A percentile compares a stretch with the other conserved stretches of the same genome.
phyloP scores from a whole-genome alignment of 2,888 invertebrate genomes.

The Teinopalpus imperialis region DNA sequence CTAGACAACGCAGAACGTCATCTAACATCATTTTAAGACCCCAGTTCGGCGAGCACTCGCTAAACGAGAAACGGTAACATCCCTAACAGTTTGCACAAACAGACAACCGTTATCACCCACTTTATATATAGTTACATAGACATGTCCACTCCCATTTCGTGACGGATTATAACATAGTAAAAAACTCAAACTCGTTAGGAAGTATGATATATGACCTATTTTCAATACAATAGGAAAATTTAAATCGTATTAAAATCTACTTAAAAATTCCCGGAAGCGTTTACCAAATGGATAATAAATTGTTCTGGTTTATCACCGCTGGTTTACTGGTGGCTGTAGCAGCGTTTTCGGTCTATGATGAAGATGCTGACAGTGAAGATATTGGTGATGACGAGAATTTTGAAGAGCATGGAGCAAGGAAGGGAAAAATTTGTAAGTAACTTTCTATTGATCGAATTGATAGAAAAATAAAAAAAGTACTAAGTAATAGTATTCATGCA shows the following conservation, averaged over 20 bases:
- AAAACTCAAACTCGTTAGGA: constrained; percentile 31
- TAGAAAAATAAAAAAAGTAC: too few species aligned
- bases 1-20: too few species aligned
- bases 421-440: constrained; percentile 64
- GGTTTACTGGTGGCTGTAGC: constrained; percentile 43
- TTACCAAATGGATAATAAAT: constrained; percentile 46
- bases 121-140: constrained; percentile 58
- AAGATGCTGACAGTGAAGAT: constrained; percentile 36
- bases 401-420: constrained; percentile 40
- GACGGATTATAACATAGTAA: constrained; percentile 25
- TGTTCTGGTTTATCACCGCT: constrained; percentile 44
- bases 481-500: too few species aligned
- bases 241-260: background rate
- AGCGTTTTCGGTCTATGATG: constrained; percentile 46
- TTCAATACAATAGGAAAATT: constrained; percentile 23
- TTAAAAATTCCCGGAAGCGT: background rate
- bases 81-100: constrained; percentile 64
- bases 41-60: constrained; percentile 41
- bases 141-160: constrained; percentile 53
- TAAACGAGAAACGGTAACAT: constrained; percentile 69
- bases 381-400: constrained; percentile 34
- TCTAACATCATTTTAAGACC: constrained; percentile 37
- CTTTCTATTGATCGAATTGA: too few species aligned
- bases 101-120: constrained; percentile 67
- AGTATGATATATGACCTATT: constrained; percentile 11